A percentile compares a stretch with the other conserved stretches of the same genome.
These are phyloP conservation scores for Chascanopsetta lugubris DNA, from an alignment of 2,113 vertebrate species.

Conservation along the genomic window DNA sequence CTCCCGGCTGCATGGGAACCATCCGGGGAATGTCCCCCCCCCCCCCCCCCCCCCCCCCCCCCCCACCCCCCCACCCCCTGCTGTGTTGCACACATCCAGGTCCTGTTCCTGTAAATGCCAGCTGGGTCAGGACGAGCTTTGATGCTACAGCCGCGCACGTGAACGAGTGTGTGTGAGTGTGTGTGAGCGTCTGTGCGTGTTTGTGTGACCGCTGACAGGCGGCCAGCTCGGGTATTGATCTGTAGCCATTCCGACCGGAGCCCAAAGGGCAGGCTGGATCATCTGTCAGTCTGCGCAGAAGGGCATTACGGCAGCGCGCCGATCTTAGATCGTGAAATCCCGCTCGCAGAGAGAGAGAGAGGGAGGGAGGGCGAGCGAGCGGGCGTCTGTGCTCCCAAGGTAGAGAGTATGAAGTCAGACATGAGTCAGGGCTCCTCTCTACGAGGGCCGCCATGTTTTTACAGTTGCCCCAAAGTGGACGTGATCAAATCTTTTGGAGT, in stretches of 20 bases:
- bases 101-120: constrained; percentile 67
- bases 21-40: constrained; percentile 59
- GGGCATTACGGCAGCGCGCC: constrained; percentile 56
- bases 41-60: constrained; percentile 55
- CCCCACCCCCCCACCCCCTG: constrained; percentile 40
- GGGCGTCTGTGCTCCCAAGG: constrained; percentile 12
- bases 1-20: constrained; percentile 38
- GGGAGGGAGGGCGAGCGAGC: background rate
- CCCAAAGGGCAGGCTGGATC: constrained; percentile 71
- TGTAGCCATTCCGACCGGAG: constrained; percentile 59
- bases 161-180: constrained; percentile 17
- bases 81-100: constrained; percentile 57
- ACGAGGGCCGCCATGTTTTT: no score
- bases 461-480: no score
- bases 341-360: constrained; percentile 14
- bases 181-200: constrained; percentile 3
- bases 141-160: constrained; percentile 45
- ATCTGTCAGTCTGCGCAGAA: constrained; percentile 70
- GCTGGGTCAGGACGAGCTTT: constrained; percentile 53
- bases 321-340: constrained; percentile 66
- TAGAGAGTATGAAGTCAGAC: constrained; percentile 20
- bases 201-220: constrained; percentile 66
- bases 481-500: no score
- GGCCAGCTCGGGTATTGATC: constrained; percentile 72
- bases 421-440: no score